Conservation (phyloP, 2,797 vertebrate genomes). For the Cyprinella venusta region DNA sequence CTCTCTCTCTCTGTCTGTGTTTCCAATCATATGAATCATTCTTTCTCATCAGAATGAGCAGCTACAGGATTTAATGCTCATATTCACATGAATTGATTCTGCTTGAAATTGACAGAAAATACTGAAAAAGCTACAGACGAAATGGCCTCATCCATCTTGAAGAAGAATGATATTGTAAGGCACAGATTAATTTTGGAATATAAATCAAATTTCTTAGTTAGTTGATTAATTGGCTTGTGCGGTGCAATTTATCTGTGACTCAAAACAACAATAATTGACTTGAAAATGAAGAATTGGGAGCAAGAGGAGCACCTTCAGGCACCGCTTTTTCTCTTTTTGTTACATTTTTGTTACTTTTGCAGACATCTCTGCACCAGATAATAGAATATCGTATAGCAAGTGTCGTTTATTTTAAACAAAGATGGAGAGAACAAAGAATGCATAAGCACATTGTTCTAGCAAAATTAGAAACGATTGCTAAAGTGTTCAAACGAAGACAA, state of each 20-base stretch:
- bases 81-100: conserved; percentile 75
- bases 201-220: conserved; percentile 38
- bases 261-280: neutral
- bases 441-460: too few relatives aligned
- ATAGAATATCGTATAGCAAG: neutral
- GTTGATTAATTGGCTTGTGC: conserved; percentile 33
- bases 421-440: too few relatives aligned
- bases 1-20: conserved; percentile 10
- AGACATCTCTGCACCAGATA: neutral
- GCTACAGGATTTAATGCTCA: conserved; percentile 67
- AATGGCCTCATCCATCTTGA: conserved; percentile 68
- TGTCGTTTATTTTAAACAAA: neutral
- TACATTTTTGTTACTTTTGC: neutral
- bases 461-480: neutral
- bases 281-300: neutral
- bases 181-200: conserved; percentile 10
- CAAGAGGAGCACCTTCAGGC: neutral
- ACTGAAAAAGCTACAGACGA: conserved; percentile 70
- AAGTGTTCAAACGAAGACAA: neutral
- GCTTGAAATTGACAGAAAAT: conserved; percentile 59
- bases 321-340: neutral
- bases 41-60: conserved; percentile 57
- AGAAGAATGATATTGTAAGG: conserved; percentile 29
- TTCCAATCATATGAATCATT: conserved; percentile 7
- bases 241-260: neutral